Evolutionary conservation across 1,140 invertebrate species (phyloP).

Genomic region (Heliconius congener): DNA sequence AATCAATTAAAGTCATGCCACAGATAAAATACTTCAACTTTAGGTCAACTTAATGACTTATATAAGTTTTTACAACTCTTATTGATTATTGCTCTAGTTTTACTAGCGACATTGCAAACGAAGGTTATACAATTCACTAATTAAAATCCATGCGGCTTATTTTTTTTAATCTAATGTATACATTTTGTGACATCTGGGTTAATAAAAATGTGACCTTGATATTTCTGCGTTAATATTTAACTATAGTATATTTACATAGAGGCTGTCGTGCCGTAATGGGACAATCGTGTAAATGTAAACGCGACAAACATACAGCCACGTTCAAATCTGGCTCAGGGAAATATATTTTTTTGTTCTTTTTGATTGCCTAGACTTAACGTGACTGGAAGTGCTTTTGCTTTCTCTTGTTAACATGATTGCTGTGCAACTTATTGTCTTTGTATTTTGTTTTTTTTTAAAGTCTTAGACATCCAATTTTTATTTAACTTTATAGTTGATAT

Average conservation of each 20-base stretch:
- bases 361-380: too few relatives aligned
- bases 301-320: too few relatives aligned
- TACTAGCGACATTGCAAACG: neutral
- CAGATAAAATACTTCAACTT: slow-evolving; percentile 1
- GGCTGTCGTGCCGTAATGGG: too few relatives aligned
- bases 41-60: neutral
- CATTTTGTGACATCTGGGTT: neutral
- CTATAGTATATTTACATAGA: neutral
- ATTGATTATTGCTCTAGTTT: neutral
- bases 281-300: too few relatives aligned
- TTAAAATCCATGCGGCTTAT: neutral
- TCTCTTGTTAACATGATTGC: neutral
- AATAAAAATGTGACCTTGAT: neutral
- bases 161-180: neutral
- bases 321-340: too few relatives aligned
- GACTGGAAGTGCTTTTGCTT: neutral
- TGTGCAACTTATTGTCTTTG: too few relatives aligned
- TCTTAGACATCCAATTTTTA: too few relatives aligned
- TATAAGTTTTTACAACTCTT: neutral
- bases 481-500: too few relatives aligned
- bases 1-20: neutral
- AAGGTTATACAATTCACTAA: neutral
- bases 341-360: too few relatives aligned
- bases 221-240: neutral
- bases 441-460: too few relatives aligned